phyloP scores from a whole-genome alignment of 2,888 invertebrate species.

The Rhamphomyia laevipes region DNA sequence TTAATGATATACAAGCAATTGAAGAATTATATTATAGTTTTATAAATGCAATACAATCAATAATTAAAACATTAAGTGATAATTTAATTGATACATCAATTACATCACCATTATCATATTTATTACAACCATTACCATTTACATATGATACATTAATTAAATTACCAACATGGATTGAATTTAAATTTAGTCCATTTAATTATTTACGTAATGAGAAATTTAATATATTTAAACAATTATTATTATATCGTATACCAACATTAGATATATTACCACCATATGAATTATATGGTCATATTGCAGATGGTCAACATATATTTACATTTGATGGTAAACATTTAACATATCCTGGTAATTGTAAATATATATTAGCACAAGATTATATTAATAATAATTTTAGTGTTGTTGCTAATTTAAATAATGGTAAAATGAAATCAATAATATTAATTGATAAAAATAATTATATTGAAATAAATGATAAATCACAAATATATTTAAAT shows the following conservation, averaged over 20 bases:
- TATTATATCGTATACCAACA: constrained; percentile 39
- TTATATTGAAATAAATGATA: constrained; percentile 50
- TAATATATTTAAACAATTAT: constrained; percentile 37
- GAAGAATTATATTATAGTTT: constrained; percentile 48
- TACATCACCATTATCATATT: not conserved
- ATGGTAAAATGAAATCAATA: constrained; percentile 55
- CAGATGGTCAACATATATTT: constrained; percentile 74
- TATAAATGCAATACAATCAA: constrained; percentile 45
- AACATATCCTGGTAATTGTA: constrained; percentile 71
- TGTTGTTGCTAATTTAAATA: constrained; percentile 56
- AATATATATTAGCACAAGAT: constrained; percentile 75
- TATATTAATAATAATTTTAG: constrained; percentile 78
- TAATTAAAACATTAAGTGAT: constrained; percentile 13
- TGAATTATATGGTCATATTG: constrained; percentile 55
- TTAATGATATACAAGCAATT: constrained; percentile 52
- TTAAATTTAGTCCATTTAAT: constrained; percentile 49
- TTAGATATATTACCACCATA: constrained; percentile 55
- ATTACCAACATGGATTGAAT: constrained; percentile 45
- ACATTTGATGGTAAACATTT: constrained; percentile 78
- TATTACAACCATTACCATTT: constrained; percentile 25
- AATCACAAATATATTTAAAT: constrained; percentile 53
- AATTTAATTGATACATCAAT: constrained; percentile 7
- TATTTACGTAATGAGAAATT: constrained; percentile 49
- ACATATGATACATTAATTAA: constrained; percentile 36
- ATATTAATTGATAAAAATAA: constrained; percentile 55